Percentiles rank a stretch among this genome's conserved stretches.
Conservation (phyloP, 2,113 vertebrate species). For the Alexandromys fortis region DNA sequence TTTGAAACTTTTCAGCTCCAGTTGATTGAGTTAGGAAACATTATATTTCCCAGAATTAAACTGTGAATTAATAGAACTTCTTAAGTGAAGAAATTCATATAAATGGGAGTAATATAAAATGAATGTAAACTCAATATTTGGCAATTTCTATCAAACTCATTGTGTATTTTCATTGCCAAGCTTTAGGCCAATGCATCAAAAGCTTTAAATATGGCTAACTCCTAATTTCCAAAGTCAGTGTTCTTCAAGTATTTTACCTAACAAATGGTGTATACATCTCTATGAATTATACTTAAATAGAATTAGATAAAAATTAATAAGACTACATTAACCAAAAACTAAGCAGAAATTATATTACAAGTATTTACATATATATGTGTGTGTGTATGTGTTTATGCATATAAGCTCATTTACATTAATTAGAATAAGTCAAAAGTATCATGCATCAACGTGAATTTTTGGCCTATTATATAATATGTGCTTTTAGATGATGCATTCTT, state of each 20-base stretch:
- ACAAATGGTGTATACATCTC: not conserved
- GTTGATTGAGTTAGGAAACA: conserved; percentile 16
- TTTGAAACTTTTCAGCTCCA: not conserved
- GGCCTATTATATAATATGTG: not conserved
- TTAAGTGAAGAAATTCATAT: not conserved
- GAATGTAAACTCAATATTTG: not conserved
- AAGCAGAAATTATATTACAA: not conserved
- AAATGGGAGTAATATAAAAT: not conserved
- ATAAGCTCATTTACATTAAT: not conserved
- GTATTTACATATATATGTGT: not conserved
- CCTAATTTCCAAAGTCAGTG: not conserved
- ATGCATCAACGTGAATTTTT: not conserved
- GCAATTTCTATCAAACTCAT: not conserved
- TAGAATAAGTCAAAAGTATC: not conserved
- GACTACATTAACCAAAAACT: not conserved
- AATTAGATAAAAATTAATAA: not conserved
- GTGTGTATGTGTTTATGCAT: not conserved
- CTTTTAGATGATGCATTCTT: not conserved
- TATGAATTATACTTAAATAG: not conserved
- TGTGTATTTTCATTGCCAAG: not conserved
- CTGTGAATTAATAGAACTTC: not conserved
- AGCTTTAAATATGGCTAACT: not conserved
- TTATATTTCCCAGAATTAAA: not conserved
- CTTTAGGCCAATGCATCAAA: not conserved
- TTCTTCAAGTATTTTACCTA: not conserved